Evolutionary conservation across 2,797 vertebrate species (phyloP).

Genomic region (Poecilia picta): DNA sequence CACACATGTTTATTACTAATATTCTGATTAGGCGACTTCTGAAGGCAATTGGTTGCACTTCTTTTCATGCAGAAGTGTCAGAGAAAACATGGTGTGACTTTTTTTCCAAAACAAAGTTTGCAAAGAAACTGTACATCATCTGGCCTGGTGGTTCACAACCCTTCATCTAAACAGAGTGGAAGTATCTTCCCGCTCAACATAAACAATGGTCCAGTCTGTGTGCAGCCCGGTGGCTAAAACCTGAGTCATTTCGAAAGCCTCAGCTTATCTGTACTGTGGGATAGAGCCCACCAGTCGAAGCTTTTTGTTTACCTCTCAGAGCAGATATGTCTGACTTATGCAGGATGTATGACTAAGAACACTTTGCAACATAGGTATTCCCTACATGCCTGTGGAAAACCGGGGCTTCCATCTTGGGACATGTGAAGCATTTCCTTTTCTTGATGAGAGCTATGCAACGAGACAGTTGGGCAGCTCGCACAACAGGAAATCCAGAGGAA

Average conservation of each 20-base stretch:
- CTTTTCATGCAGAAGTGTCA: neutral
- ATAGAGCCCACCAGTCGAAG: conserved; percentile 27
- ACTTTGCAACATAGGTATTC: conserved; percentile 45
- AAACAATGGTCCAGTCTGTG: conserved; percentile 17
- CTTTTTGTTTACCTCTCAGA: conserved; percentile 23
- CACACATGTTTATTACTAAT: neutral
- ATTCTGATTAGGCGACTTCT: neutral
- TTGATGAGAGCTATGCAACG: conserved; percentile 48
- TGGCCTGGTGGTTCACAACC: neutral
- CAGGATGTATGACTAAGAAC: conserved; percentile 15
- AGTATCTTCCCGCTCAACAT: conserved; percentile 6
- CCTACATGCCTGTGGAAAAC: conserved; percentile 43
- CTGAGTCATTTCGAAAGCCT: conserved; percentile 6
- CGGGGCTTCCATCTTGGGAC: conserved; percentile 32
- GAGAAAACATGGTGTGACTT: neutral
- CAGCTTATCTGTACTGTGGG: conserved; percentile 35
- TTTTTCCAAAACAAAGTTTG: neutral
- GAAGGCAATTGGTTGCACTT: neutral
- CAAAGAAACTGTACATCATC: neutral
- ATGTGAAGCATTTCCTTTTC: conserved; percentile 74
- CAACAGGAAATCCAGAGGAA: conserved; percentile 80
- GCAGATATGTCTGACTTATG: conserved; percentile 19
- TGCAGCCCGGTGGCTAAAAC: conserved; percentile 20
- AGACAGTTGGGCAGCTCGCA: conserved; percentile 39
- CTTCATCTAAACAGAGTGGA: conserved; percentile 21